A percentile compares a stretch with the other conserved stretches of the same genome.
These are phyloP conservation scores for Clarias magur DNA, from an alignment of 2,113 vertebrate genomes.

Conservation along the genomic window DNA sequence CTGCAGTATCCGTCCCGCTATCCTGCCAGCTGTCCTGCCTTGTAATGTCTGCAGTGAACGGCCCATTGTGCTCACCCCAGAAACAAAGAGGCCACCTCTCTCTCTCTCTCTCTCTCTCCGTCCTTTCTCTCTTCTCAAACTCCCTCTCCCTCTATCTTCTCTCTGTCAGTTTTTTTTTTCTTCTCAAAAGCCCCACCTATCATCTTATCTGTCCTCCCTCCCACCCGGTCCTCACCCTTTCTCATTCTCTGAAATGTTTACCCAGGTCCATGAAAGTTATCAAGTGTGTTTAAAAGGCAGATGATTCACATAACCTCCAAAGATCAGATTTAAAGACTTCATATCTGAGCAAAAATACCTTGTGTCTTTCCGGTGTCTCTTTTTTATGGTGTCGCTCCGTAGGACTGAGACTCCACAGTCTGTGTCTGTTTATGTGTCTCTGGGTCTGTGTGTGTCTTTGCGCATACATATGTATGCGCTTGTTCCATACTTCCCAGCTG, in stretches of 20 bases:
- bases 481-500: slow-evolving; percentile 22
- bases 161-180: slow-evolving; percentile 2
- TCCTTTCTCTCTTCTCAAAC: not conserved
- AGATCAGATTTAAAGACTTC: not conserved
- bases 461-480: not conserved
- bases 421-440: not conserved
- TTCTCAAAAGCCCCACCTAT: slow-evolving; percentile 34
- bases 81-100: slow-evolving; percentile 55
- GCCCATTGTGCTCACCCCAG: slow-evolving; percentile 68
- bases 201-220: slow-evolving; percentile 31
- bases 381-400: not conserved
- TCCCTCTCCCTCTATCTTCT: slow-evolving; percentile 39
- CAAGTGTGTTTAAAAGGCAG: not conserved
- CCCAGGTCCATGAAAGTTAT: not conserved
- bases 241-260: not conserved
- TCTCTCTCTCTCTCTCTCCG: not conserved
- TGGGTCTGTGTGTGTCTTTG: not conserved
- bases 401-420: slow-evolving; percentile 27
- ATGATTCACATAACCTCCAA: not conserved
- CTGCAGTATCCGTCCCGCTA: slow-evolving; percentile 54
- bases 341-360: slow-evolving; percentile 28
- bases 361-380: slow-evolving; percentile 13
- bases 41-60: slow-evolving; percentile 62
- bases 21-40: slow-evolving; percentile 61
- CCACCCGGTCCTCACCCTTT: slow-evolving; percentile 18